Percentiles rank a stretch among this genome's conserved stretches.
Evolutionary conservation across 2,113 vertebrate species (phyloP).

Genomic region (Morone saxatilis): DNA sequence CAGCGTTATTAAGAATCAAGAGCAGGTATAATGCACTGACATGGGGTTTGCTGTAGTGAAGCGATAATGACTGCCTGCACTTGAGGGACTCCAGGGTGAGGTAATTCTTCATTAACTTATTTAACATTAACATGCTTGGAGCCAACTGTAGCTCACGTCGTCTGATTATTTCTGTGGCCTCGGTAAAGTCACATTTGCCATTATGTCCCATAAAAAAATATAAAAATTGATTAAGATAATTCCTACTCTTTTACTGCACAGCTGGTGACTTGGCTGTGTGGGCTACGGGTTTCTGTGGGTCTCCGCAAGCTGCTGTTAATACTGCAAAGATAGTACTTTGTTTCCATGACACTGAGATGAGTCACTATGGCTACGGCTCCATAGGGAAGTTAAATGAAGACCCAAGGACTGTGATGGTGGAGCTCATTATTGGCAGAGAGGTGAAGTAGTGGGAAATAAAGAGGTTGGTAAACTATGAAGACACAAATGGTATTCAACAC

Average conservation of each 20-base stretch:
- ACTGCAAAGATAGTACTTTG: constrained; percentile 17
- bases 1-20: constrained; percentile 31
- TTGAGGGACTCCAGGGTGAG: constrained; percentile 43
- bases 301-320: constrained; percentile 3
- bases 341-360: constrained; percentile 66
- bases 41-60: background rate
- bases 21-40: constrained; percentile 33
- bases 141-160: constrained; percentile 20
- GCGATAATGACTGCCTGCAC: constrained; percentile 49
- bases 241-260: background rate
- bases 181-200: constrained; percentile 11
- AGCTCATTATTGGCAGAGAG: constrained; percentile 1
- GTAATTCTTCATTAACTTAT: constrained; percentile 55
- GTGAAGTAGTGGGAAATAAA: constrained; percentile 32
- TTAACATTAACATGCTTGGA: constrained; percentile 29
- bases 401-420: background rate
- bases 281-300: constrained; percentile 14
- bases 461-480: background rate
- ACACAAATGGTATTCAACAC: background rate
- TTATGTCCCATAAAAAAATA: constrained; percentile 1
- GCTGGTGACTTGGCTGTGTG: constrained; percentile 3
- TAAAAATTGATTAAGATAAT: background rate
- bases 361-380: constrained; percentile 45
- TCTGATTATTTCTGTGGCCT: constrained; percentile 26
- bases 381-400: constrained; percentile 28